Conservation (phyloP, 2,888 invertebrate genomes). For the Apotomis capreana region DNA sequence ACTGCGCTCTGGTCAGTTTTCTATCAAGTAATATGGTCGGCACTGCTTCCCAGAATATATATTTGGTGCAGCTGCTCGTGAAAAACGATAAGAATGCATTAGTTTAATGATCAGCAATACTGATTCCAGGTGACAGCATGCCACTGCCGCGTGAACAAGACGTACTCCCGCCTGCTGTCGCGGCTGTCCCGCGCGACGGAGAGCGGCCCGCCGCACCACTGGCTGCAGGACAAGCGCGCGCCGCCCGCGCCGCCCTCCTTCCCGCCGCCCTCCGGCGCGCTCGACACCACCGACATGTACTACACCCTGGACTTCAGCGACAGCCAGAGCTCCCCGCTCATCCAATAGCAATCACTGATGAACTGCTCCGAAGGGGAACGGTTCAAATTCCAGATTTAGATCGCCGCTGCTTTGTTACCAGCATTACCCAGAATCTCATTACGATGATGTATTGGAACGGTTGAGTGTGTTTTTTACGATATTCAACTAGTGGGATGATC, state of each 20-base stretch:
- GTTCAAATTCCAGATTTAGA: conserved; percentile 76
- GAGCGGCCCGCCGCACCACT: conserved; percentile 77
- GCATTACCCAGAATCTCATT: too few relatives aligned
- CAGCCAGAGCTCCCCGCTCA: conserved; percentile 89
- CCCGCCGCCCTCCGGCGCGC: conserved; percentile 73
- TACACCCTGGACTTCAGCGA: conserved; percentile 91
- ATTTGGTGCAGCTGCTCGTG: too few relatives aligned
- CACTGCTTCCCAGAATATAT: too few relatives aligned
- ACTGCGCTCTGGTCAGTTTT: too few relatives aligned
- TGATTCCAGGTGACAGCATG: conserved; percentile 86
- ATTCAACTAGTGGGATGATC: too few relatives aligned
- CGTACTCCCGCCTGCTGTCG: conserved; percentile 86
- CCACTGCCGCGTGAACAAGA: conserved; percentile 91
- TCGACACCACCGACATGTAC: conserved; percentile 89
- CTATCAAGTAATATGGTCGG: too few relatives aligned
- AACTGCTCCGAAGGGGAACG: conserved; percentile 79
- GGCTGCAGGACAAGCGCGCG: conserved; percentile 84
- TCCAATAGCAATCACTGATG: conserved; percentile 85
- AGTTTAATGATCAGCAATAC: not conserved
- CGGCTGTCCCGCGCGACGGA: conserved; percentile 75
- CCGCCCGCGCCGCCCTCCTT: conserved; percentile 54
- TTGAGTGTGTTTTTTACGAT: too few relatives aligned
- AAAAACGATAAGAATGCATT: too few relatives aligned
- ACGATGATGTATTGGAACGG: too few relatives aligned
- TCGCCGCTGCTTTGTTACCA: not conserved